Percentiles rank a stretch among this genome's conserved stretches.
Conservation (phyloP, 1,140 invertebrate genomes). For the Caenorhabditis tropicalis region DNA sequence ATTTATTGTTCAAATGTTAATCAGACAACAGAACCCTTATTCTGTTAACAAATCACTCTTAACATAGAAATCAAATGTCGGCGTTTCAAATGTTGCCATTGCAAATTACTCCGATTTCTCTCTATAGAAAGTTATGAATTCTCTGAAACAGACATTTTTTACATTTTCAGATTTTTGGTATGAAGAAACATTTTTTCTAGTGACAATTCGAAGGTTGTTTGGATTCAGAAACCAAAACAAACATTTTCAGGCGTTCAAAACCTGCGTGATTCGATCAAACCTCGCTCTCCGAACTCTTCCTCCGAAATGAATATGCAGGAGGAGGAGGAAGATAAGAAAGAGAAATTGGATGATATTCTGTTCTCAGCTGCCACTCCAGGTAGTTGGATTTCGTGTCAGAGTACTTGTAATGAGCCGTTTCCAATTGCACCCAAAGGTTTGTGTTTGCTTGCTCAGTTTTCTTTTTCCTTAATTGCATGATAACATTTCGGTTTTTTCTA, state of each 20-base stretch:
- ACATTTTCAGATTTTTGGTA: no score
- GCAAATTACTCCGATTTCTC: no score
- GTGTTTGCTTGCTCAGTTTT: not conserved
- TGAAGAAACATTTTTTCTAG: no score
- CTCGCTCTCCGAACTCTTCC: not conserved
- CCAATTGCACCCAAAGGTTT: not conserved
- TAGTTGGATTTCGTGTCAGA: slow-evolving; percentile 1
- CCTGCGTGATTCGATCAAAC: slow-evolving; percentile 3
- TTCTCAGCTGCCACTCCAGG: slow-evolving; percentile 21
- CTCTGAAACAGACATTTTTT: no score
- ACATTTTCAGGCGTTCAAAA: slow-evolving; percentile 11
- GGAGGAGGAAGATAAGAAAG: slow-evolving; percentile 15
- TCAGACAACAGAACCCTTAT: no score
- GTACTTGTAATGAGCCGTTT: not conserved
- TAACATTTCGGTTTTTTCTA: not conserved
- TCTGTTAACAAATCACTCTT: no score
- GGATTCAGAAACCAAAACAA: not conserved
- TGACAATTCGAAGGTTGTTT: no score
- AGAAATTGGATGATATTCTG: slow-evolving; percentile 2
- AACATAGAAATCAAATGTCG: no score
- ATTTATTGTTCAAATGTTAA: no score
- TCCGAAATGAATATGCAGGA: not conserved
- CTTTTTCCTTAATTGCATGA: not conserved
- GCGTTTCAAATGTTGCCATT: no score
- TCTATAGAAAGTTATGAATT: no score